Evolutionary conservation across 2,888 invertebrate species (phyloP).

Genomic region (Rhodophaea formosa): DNA sequence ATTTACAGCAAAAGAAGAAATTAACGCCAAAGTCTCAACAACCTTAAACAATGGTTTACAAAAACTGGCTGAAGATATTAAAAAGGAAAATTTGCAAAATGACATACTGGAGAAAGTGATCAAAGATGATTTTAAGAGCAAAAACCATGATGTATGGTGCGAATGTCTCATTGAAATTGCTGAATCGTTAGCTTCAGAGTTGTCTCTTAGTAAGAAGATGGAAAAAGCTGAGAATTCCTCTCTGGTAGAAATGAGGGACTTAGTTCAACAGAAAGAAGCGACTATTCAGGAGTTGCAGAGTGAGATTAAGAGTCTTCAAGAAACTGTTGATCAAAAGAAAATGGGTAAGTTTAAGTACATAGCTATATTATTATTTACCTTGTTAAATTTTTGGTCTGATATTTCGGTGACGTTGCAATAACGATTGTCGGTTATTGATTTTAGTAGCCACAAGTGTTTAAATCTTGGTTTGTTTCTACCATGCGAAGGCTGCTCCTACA

Average conservation of each 20-base stretch:
- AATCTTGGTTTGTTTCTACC: too few species aligned
- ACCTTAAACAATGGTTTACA: neutral
- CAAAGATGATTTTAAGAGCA: neutral
- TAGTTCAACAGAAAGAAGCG: conserved; percentile 42
- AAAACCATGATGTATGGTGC: neutral
- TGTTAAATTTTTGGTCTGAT: too few species aligned
- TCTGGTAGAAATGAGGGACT: conserved; percentile 35
- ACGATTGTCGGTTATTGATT: too few species aligned
- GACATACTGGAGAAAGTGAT: conserved; percentile 30
- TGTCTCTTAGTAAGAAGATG: conserved; percentile 34
- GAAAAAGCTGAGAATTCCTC: conserved; percentile 38
- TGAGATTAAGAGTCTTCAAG: conserved; percentile 41
- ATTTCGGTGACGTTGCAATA: too few species aligned
- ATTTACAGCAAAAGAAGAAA: conserved; percentile 4
- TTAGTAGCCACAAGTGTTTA: too few species aligned
- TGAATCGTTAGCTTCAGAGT: conserved; percentile 38
- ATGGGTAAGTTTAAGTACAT: conserved; percentile 48
- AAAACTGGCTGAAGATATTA: conserved; percentile 33
- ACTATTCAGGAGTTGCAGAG: conserved; percentile 37
- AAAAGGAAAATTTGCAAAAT: conserved; percentile 31
- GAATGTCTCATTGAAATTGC: conserved; percentile 38
- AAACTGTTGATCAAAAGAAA: conserved; percentile 38
- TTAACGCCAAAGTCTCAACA: neutral
- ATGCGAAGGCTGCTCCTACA: too few species aligned
- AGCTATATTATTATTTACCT: too few species aligned